Evolutionary conservation across 2,797 vertebrate species (phyloP), one percentile per base, ranked within the genome.

Genomic region (Oryzias sinensis): DNA sequence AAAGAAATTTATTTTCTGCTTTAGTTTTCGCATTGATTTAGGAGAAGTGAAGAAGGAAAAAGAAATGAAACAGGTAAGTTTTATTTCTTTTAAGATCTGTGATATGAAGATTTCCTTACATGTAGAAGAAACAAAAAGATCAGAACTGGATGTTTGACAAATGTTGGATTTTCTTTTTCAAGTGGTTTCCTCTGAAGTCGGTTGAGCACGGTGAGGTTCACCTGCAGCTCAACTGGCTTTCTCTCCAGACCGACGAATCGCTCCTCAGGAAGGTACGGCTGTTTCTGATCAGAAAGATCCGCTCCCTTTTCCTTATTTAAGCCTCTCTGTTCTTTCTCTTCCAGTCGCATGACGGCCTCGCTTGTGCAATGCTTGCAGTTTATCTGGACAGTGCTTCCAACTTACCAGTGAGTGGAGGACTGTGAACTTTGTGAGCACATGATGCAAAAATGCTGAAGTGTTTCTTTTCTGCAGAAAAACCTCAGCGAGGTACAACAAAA

Each of bases 341-440:
- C 1, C 74, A 99, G 97, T 90, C 91, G 18, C 40, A 59, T 4
- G 78, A 85, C 1, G 90, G 93, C 49, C 72, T 90, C n/a, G 90
- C 95, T 49, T 94, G 94, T 58, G 97, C 95, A 27, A 93, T 99
- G 93, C 90, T 98, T 0, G 72, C 95, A 4, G 92, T 98, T 47
- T 99, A 97, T 87, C 87, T 99, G 86, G 95, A 99, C 71, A 90
- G 72, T 0, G 96, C 95, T 42, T 93, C 93, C 56, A 94, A 94
- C 68, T 85, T 99, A 49, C 95, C 97, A 6, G 97, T 99, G 72
- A 95, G 96, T 93, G 44, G 5, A 27, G 9, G 1, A 33, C 20
- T 14, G 14, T 17, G 43, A 8, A 0, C 47, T 22, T 44, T 25
- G 20, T 4, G 6, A 33, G 4, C 6, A 5, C 5, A 1, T 18